These are phyloP conservation scores for Neomicropteryx cornuta DNA, from an alignment of 1,140 invertebrate species.

Conservation along the genomic window DNA sequence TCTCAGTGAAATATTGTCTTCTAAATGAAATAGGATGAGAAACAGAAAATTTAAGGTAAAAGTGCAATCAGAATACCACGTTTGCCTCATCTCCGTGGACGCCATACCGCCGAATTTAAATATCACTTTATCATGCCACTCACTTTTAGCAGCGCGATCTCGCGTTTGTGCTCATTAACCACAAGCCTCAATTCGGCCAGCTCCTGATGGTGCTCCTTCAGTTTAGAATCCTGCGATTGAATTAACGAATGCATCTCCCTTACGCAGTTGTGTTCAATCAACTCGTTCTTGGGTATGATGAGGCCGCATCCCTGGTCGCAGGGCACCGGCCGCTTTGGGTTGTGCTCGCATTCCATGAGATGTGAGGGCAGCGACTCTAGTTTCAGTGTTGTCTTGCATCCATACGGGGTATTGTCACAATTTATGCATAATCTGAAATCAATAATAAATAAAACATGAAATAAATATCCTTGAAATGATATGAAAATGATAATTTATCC, in stretches of 20 bases:
- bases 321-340: slow-evolving; percentile 85
- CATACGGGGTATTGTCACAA: slow-evolving; percentile 84
- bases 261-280: slow-evolving; percentile 91
- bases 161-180: slow-evolving; percentile 80
- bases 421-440: slow-evolving; percentile 64
- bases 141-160: slow-evolving; percentile 78
- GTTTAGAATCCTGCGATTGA: slow-evolving; percentile 73
- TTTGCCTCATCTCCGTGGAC: no score
- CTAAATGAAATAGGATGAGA: no score
- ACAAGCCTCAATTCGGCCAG: slow-evolving; percentile 75
- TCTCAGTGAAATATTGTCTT: no score
- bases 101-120: no score
- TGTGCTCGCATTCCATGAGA: slow-evolving; percentile 85
- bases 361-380: slow-evolving; percentile 73
- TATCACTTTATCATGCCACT: no score
- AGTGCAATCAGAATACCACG: no score
- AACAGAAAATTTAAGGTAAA: no score
- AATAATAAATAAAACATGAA: no score
- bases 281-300: slow-evolving; percentile 89
- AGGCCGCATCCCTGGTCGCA: slow-evolving; percentile 90
- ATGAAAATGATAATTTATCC: no score
- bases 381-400: slow-evolving; percentile 76
- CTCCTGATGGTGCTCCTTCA: slow-evolving; percentile 76
- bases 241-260: slow-evolving; percentile 76
- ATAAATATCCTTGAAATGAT: no score